Base-by-base conservation (phyloP, 2,888 invertebrate species). In the Physocephala rufipes region DNA sequence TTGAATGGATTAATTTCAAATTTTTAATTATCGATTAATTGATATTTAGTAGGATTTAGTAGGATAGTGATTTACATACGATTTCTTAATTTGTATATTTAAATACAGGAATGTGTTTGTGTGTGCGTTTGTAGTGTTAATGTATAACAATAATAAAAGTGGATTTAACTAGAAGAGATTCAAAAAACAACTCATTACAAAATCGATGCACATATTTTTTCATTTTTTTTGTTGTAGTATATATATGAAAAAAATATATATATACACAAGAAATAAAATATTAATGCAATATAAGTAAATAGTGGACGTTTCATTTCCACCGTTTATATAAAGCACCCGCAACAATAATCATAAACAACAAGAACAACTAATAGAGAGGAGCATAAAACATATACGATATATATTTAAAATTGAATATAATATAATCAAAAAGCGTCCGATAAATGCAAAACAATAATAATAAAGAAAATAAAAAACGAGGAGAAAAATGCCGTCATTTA, bases 181-280 rank as follows among this genome's bases (percentile, higher is more conserved):
- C 9, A 16, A 68, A n/a, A 49, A 59, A 70, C 73, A 76, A 75
- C 82, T 84, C 80, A 82, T 82, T 82, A 84, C 73, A 74, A 76
- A 84, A 76, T 74, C 82, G 80, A 77, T 74, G 76, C 84, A 82
- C 82, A 84, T 82, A 79, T 74, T 76, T 78, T 76, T 79, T 28
- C 16, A 79, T 76, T 58, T 51, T 65, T 67, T 58, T 67, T 58
- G 58, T 43, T 58, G 58, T n/a, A 67, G 45, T 53, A 66, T 58
- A 67, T 30, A 58, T 63, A 16, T 26, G 24, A 45, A n/a, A 63
- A 16, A 43, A 21, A 47, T 21, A 47, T 26, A 47, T 63, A 63
- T 59, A 24, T 28, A 28, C 30, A 51, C n/a, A 49, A 62, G 75
- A 81, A 76, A 36, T 7, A 36, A 36, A 36, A 36, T 36, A 36